Evolutionary conservation across 2,113 vertebrate genomes (phyloP).

Genomic region (Emydocephalus ijimae): DNA sequence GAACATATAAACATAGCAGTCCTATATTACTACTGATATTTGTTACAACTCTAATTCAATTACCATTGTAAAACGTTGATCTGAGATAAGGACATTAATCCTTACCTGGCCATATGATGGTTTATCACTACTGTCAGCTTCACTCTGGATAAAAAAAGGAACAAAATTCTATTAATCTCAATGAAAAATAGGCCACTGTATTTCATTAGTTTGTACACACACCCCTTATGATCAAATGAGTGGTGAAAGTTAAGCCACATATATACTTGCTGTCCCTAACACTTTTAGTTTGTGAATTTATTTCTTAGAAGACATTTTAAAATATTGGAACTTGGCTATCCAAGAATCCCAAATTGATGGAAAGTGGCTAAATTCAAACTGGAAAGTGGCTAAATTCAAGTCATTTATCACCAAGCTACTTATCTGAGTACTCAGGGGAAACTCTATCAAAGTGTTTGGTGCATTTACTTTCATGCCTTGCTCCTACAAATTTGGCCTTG

Average conservation of each 20-base stretch:
- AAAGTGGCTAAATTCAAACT: too few relatives aligned
- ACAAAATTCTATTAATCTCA: not conserved
- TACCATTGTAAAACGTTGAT: not conserved
- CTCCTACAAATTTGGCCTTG: not conserved
- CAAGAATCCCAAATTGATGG: not conserved
- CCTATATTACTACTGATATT: not conserved
- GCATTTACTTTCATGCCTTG: not conserved
- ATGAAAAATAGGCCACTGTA: not conserved
- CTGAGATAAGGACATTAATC: not conserved
- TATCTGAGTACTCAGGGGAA: not conserved
- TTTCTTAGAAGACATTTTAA: not conserved
- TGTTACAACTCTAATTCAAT: not conserved
- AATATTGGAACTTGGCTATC: not conserved
- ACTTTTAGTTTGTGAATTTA: not conserved
- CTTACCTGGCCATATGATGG: slow-evolving; percentile 16
- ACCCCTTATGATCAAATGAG: not conserved
- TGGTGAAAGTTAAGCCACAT: not conserved
- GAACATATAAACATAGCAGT: not conserved
- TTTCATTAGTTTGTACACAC: not conserved
- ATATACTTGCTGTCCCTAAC: not conserved
- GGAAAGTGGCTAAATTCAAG: not conserved
- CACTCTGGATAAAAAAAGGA: slow-evolving; percentile 2
- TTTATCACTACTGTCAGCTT: not conserved
- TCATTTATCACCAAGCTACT: not conserved
- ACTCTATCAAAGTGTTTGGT: not conserved